Percentiles rank a stretch among this genome's conserved stretches.
These are phyloP conservation scores for Pterocles orientalis DNA, from an alignment of 2,113 vertebrate genomes.

Conservation along the genomic window DNA sequence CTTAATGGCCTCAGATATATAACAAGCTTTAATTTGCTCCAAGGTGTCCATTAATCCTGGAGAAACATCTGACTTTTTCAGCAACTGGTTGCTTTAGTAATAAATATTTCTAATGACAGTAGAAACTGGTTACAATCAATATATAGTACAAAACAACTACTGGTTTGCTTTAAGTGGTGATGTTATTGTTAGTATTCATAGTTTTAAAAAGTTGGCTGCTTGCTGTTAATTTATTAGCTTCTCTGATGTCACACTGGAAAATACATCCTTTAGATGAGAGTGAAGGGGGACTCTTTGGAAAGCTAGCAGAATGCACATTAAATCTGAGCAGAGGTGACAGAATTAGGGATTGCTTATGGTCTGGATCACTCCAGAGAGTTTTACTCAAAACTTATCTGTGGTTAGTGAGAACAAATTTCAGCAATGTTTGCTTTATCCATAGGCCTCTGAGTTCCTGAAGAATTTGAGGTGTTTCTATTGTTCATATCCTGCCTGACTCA, in stretches of 20 bases:
- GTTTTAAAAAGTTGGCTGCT: background rate
- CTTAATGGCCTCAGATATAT: constrained; percentile 49
- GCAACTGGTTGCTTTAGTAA: background rate
- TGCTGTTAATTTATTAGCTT: background rate
- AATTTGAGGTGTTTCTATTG: background rate
- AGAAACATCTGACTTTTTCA: constrained; percentile 6
- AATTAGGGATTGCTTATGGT: background rate
- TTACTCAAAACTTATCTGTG: background rate
- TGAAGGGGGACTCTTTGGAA: background rate
- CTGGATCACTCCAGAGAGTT: background rate
- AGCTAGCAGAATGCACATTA: background rate
- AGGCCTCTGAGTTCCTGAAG: background rate
- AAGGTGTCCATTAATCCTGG: constrained; percentile 27
- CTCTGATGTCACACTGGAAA: background rate
- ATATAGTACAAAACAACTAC: background rate
- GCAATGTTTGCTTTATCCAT: background rate
- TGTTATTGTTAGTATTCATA: background rate
- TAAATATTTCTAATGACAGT: background rate
- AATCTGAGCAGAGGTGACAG: background rate
- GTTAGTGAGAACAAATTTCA: background rate
- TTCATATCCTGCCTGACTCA: background rate
- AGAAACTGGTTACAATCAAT: background rate
- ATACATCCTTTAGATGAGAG: background rate
- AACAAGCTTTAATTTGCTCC: constrained; percentile 42
- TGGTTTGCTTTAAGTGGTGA: background rate